phyloP scores from a whole-genome alignment of 1,140 invertebrate species.

The Temnothorax curvispinosus region DNA sequence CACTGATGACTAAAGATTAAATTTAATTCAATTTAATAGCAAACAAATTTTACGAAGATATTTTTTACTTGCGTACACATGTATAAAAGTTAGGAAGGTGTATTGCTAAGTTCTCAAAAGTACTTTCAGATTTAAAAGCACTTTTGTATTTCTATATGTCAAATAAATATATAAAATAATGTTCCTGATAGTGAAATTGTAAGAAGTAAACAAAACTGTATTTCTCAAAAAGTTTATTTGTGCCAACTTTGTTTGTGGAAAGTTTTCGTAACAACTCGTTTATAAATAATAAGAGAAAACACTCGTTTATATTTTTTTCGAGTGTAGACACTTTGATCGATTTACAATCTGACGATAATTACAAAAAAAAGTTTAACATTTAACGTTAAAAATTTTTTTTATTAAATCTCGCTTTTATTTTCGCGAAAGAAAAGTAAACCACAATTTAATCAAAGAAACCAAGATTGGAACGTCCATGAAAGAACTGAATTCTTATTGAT shows the following conservation, averaged over 20 bases:
- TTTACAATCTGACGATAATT: neutral
- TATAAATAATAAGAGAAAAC: no score
- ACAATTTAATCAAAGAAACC: neutral
- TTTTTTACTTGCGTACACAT: neutral
- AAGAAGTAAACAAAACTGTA: neutral
- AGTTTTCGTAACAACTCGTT: no score
- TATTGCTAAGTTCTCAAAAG: neutral
- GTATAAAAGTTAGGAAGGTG: neutral
- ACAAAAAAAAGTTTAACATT: neutral
- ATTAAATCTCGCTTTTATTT: neutral
- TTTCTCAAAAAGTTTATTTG: no score
- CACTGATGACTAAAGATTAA: neutral
- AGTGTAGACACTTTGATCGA: neutral
- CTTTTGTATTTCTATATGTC: neutral
- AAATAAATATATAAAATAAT: neutral
- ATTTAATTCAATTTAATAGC: neutral
- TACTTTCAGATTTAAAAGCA: neutral
- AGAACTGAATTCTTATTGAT: conserved; percentile 15
- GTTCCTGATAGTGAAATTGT: neutral
- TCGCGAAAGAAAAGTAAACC: neutral
- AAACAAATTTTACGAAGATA: neutral
- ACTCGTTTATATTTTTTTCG: neutral
- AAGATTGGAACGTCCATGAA: neutral
- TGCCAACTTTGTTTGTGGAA: no score
- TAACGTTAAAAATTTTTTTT: neutral